A percentile compares a stretch with the other conserved stretches of the same genome.
Evolutionary conservation across 2,888 invertebrate genomes (phyloP).

Genomic region (Tridacna gigas): DNA sequence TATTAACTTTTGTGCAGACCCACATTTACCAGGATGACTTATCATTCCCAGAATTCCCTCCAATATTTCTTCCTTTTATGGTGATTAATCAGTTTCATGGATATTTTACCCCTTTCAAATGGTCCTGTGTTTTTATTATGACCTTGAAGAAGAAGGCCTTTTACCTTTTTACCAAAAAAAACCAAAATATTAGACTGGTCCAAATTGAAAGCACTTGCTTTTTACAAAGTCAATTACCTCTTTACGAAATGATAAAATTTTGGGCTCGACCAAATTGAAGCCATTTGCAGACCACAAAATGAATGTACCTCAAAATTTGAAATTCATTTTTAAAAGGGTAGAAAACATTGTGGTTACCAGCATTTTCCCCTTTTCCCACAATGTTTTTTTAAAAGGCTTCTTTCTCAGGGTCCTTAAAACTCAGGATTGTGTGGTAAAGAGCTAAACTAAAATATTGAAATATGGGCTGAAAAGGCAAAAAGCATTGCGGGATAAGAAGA

Average conservation of each 20-base stretch:
- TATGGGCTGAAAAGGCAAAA: neutral
- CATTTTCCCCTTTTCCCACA: neutral
- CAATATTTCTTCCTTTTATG: slow-evolving; percentile 12
- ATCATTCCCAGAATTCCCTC: slow-evolving; percentile 10
- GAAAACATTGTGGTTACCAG: neutral
- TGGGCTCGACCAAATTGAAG: too few relatives aligned
- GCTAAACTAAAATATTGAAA: neutral
- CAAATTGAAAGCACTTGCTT: too few relatives aligned
- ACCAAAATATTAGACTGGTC: too few relatives aligned
- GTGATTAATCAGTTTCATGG: neutral
- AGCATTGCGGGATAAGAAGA: neutral
- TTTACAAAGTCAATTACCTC: too few relatives aligned
- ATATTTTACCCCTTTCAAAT: neutral
- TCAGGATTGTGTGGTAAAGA: neutral
- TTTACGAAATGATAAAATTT: too few relatives aligned
- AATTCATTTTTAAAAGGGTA: neutral
- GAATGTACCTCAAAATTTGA: too few relatives aligned
- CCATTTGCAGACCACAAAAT: too few relatives aligned
- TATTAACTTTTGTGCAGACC: slow-evolving; percentile 15
- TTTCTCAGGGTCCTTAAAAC: neutral
- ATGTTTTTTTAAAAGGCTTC: neutral
- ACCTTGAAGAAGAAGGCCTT: too few relatives aligned
- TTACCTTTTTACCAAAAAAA: too few relatives aligned
- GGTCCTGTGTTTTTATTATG: too few relatives aligned
- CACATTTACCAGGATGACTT: slow-evolving; percentile 11